Conservation (phyloP, 2,888 invertebrate genomes). For the Diaperis boleti region DNA sequence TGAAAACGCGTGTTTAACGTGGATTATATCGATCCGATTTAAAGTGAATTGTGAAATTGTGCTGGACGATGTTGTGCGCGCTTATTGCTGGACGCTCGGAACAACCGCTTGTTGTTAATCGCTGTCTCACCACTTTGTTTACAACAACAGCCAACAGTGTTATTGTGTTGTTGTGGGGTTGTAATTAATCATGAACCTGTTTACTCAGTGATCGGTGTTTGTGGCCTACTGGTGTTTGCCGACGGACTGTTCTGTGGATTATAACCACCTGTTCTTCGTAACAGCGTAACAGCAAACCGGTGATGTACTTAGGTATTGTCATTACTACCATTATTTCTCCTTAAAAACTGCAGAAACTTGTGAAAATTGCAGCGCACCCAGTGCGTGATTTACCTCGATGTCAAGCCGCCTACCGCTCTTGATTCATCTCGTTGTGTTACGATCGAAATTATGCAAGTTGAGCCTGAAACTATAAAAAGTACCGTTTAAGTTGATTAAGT, state of each 20-base stretch:
- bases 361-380: too few species aligned
- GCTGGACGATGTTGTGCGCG: conserved; percentile 33
- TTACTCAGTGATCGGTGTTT: conserved; percentile 7
- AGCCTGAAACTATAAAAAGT: neutral
- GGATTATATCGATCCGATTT: conserved; percentile 47
- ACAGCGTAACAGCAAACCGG: conserved; percentile 22
- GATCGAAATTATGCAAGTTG: too few species aligned
- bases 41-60: conserved; percentile 33
- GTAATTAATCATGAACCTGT: conserved; percentile 11
- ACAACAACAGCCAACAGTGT: conserved; percentile 34
- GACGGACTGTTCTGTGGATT: conserved; percentile 30
- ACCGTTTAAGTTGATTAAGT: too few species aligned
- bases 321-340: conserved; percentile 13
- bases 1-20: conserved; percentile 42
- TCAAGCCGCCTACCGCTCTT: too few species aligned
- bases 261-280: conserved; percentile 34
- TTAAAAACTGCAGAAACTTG: conserved; percentile 13
- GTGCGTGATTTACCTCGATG: too few species aligned
- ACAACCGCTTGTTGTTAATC: conserved; percentile 19
- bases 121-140: conserved; percentile 32
- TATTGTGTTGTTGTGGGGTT: conserved; percentile 18
- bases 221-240: conserved; percentile 11
- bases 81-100: conserved; percentile 15
- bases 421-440: too few species aligned
- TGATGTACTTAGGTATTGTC: conserved; percentile 34